A percentile compares a stretch with the other conserved stretches of the same genome.
Conservation (phyloP, 2,113 vertebrate genomes). For the Castor canadensis region DNA sequence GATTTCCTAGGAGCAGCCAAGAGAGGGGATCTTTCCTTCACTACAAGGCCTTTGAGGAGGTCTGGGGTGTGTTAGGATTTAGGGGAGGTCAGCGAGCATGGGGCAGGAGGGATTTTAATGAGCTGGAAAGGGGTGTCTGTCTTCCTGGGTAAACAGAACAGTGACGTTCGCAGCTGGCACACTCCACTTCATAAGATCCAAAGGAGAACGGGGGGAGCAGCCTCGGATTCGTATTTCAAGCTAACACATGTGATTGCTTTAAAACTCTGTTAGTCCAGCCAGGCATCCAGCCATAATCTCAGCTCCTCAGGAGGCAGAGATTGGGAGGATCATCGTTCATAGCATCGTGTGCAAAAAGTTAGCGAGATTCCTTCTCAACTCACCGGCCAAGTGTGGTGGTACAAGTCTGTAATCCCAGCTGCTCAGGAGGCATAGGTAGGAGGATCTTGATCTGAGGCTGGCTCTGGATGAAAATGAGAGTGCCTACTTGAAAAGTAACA, state of each 20-base stretch:
- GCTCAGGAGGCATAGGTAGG: neutral
- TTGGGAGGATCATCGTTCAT: no score
- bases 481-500: no score
- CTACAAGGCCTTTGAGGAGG: no score
- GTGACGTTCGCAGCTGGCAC: conserved; percentile 42
- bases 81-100: rapidly evolving
- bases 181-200: conserved; percentile 40
- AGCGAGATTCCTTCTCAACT: neutral
- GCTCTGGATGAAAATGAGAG: no score
- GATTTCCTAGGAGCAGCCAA: neutral
- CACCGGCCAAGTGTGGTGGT: neutral
- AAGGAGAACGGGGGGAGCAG: conserved; percentile 48
- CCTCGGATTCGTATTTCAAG: conserved; percentile 54
- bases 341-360: no score
- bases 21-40: neutral
- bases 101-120: neutral
- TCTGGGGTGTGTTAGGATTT: no score
- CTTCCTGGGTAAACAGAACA: conserved; percentile 50
- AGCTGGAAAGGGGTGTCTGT: neutral
- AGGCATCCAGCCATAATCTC: no score
- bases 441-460: neutral
- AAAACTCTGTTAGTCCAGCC: neutral
- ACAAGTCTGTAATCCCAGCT: neutral
- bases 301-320: no score
- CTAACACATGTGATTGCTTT: neutral